phyloP scores from a whole-genome alignment of 1,140 invertebrate genomes.

The Cotesia typhae region DNA sequence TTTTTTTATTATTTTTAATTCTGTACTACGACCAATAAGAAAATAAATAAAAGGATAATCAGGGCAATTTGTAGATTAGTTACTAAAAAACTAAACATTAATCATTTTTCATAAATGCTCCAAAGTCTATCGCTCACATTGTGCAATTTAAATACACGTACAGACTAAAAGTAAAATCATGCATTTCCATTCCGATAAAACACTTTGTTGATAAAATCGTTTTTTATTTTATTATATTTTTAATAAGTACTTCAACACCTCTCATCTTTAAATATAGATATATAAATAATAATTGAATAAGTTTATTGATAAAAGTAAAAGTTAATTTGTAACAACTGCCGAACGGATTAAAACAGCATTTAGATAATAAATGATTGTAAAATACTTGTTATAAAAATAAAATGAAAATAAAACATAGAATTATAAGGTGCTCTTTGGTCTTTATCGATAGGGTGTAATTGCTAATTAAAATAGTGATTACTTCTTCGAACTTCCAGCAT shows the following conservation, averaged over 20 bases:
- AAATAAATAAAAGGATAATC: conserved; percentile 11
- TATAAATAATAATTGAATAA: conserved; percentile 16
- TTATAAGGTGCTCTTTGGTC: conserved; percentile 34
- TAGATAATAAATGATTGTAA: conserved; percentile 28
- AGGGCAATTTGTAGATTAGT: conserved; percentile 1
- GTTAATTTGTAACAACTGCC: conserved; percentile 24
- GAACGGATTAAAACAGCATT: conserved; percentile 8
- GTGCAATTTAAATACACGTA: conserved; percentile 23
- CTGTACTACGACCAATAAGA: conserved; percentile 29
- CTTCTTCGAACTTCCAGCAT: conserved; percentile 11
- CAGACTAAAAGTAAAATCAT: not conserved
- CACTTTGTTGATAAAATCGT: conserved; percentile 9
- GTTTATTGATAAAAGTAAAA: conserved; percentile 1
- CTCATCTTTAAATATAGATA: conserved; percentile 15
- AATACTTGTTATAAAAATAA: conserved; percentile 24
- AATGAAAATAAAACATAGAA: conserved; percentile 20
- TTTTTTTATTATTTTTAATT: conserved; percentile 17
- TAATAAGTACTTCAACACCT: conserved; percentile 1
- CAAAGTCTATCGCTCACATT: not conserved
- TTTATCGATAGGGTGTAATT: conserved; percentile 31
- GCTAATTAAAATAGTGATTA: conserved; percentile 1
- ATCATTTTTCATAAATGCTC: too few species aligned
- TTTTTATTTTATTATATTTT: conserved; percentile 8
- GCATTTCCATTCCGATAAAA: conserved; percentile 33
- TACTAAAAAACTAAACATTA: too few species aligned